Evolutionary conservation across 2,888 invertebrate genomes (phyloP), one percentile per base, ranked within the genome.

Genomic region (Carabus problematicus): DNA sequence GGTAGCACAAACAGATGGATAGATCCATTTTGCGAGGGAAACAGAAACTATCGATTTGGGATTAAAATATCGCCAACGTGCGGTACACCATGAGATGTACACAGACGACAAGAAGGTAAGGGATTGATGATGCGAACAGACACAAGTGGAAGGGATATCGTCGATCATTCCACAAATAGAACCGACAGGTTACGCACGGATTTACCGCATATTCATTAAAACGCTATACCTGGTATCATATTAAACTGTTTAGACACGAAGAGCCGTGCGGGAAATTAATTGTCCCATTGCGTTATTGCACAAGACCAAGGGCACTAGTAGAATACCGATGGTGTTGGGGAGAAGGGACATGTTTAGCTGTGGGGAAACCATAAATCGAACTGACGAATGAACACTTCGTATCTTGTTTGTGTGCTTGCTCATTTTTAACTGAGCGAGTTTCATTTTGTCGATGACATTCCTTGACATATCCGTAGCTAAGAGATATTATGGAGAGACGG

Each of bases 231-330:
- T 58, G 58, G 66, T 66, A 66, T 66, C 66, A 58, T 66, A 66
- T 41, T 67, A 67, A 67, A 67, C 67, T 52, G 67, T 67, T 67
- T 42, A 42, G 67, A 52, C 60, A 67, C 67, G 60, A 59, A 67
- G 49, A 43, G 41, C 41, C 42, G 8, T 41, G 29, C n/a, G 29
- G 52, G 29, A 67, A 60, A 67, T 67, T 67, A 67, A 67, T 67
- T 67, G 67, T 67, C 67, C 52, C 67, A 67, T 67, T 67, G 67
- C 67, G 67, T 67, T 67, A 49, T 67, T 67, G 59, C 29, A 19
- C 52, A 43, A 29, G 19, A 1, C 58, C 39, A 3, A 55, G 12
- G 18, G 42, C 29, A 29, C 29, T 29, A 29, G 29, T 29, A 6
- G 6, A 29, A 29, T 29, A 29, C 29, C 6, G 29, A 29, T 29